A percentile compares a stretch with the other conserved stretches of the same genome.
These are phyloP conservation scores for Nymphalis urticae DNA, from an alignment of 2,888 invertebrate species.

Conservation along the genomic window DNA sequence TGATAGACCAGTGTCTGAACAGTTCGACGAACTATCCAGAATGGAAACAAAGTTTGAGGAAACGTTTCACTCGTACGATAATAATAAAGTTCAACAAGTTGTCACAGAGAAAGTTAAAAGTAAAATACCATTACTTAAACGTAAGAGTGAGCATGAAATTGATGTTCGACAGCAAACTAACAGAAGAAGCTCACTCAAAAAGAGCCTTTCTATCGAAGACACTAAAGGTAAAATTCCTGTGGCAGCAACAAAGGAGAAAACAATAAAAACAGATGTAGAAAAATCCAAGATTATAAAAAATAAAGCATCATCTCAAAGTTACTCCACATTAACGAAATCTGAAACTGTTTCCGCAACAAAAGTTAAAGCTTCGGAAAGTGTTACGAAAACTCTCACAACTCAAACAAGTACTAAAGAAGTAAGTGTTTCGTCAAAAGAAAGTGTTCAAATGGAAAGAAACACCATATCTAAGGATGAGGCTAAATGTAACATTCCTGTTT, in stretches of 20 bases:
- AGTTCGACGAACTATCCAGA: conserved; percentile 58
- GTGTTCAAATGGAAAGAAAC: neutral
- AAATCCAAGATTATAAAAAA: neutral
- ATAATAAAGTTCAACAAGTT: conserved; percentile 49
- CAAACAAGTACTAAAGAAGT: conserved; percentile 4
- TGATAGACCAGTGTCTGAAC: conserved; percentile 43
- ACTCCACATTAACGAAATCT: conserved; percentile 1
- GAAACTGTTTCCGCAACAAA: conserved; percentile 11
- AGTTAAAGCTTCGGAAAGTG: conserved; percentile 9
- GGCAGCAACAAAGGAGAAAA: conserved; percentile 15
- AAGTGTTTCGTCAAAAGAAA: conserved; percentile 2
- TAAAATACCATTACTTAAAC: conserved; percentile 62
- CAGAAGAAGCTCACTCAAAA: conserved; percentile 33
- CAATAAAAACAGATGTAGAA: conserved; percentile 4
- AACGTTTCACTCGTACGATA: conserved; percentile 69
- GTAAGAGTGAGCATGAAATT: conserved; percentile 56
- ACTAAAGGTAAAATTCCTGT: conserved; percentile 22
- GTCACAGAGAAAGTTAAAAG: conserved; percentile 52
- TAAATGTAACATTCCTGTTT: conserved; percentile 21
- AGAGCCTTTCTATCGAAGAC: conserved; percentile 38
- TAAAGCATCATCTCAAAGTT: conserved; percentile 3
- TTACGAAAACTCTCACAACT: conserved; percentile 11
- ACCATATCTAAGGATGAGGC: conserved; percentile 1
- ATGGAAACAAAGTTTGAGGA: conserved; percentile 69
- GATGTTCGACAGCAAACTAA: conserved; percentile 39